These are phyloP conservation scores for Therioaphis trifolii DNA, from an alignment of 2,888 invertebrate genomes.

Conservation along the genomic window DNA sequence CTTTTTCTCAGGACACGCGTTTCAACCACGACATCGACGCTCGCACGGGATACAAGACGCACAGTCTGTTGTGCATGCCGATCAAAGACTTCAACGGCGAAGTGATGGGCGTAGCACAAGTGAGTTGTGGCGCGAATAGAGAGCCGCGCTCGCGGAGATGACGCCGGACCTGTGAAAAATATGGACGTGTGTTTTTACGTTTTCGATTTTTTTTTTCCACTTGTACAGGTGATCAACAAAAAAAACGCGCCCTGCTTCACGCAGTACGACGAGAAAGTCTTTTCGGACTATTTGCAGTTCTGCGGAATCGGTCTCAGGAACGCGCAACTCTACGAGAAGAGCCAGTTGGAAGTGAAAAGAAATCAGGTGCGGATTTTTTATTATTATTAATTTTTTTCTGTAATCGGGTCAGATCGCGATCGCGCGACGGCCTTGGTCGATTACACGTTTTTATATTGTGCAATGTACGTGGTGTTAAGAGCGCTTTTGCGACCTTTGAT, in stretches of 20 bases:
- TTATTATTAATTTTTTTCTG: too few species aligned
- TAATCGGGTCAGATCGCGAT: neutral
- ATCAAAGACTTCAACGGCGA: slow-evolving; percentile 94
- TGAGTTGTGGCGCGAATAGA: neutral
- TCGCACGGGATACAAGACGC: slow-evolving; percentile 91
- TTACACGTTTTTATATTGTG: too few species aligned
- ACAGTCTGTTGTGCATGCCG: slow-evolving; percentile 93
- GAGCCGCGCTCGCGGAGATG: too few species aligned
- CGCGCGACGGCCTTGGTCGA: neutral
- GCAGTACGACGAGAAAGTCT: slow-evolving; percentile 88
- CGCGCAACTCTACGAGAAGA: slow-evolving; percentile 95
- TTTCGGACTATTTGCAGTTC: slow-evolving; percentile 92
- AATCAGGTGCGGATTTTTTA: slow-evolving; percentile 82
- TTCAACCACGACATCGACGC: slow-evolving; percentile 95
- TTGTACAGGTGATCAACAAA: slow-evolving; percentile 86
- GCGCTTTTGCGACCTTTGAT: too few species aligned
- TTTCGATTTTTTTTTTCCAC: neutral
- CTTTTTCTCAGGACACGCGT: slow-evolving; percentile 77
- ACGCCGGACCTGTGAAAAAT: too few species aligned
- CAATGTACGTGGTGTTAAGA: too few species aligned
- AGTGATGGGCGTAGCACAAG: slow-evolving; percentile 94
- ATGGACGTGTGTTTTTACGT: too few species aligned
- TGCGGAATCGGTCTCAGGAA: slow-evolving; percentile 95
- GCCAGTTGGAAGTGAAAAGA: slow-evolving; percentile 92
- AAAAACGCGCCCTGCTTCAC: slow-evolving; percentile 87